Base-by-base conservation (phyloP, 2,797 vertebrate species). In the Amblyraja radiata region DNA sequence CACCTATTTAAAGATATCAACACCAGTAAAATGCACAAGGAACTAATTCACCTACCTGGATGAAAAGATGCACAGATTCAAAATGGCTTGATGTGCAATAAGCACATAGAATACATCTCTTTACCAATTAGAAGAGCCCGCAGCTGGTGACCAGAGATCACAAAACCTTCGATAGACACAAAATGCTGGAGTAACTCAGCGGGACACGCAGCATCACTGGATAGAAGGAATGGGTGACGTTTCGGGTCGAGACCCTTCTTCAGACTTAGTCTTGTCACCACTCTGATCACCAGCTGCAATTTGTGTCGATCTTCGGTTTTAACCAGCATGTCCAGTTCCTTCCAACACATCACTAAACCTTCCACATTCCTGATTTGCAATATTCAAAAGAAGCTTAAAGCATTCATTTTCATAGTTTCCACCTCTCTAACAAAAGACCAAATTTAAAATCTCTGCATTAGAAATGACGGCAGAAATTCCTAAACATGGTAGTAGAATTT, bases 91-190 rank as follows among this genome's bases (percentile, higher is more conserved):
- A 65, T 65, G 61, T 36, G 63, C 63, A 36, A 23, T 36, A 68
- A 88, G 36, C 61, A 88, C n/a, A 88, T 88, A 65, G 16, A 88
- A 88, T 36, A 32, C 63, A 88, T 16, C 63, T 86, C 58, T 46
- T 84, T n/a, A 68, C 8, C 84, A 68, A 63, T 68, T 63, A 36
- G 28, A 36, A 68, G 84, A 88, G 84, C 5, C 2, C 23, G 63
- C 63, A 88, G 63, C 84, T 88, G 84, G 63, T 65, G 61, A 88
- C 28, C 8, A 36, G 83, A 86, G 83, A 86, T 86, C 83, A 63
- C 4, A 3, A 46, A 46, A 46, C 46, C 46, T 54, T 54, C 46
- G 46, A 54, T 54, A 6, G 46, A 54, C 46, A 54, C 46, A 54
- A 54, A 54, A 54, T 54, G 46, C 46, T 54, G 46, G 46, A 54